These are phyloP conservation scores for Coptotermes formosanus DNA, from an alignment of 1,140 invertebrate genomes.

Conservation along the genomic window DNA sequence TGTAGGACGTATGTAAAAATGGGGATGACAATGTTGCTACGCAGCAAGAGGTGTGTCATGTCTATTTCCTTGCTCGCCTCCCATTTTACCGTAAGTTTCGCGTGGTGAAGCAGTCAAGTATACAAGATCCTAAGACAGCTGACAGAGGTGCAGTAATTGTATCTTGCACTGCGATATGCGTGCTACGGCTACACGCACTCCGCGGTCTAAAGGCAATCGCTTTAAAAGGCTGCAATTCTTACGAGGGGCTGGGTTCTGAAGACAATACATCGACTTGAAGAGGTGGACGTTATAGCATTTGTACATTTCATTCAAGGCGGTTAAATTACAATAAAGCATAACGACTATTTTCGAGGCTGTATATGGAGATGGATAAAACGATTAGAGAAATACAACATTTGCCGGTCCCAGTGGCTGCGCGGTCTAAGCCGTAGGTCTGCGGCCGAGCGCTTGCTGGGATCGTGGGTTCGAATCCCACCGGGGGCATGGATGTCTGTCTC, in stretches of 20 bases:
- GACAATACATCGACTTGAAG: background rate
- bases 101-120: background rate
- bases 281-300: background rate
- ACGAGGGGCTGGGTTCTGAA: background rate
- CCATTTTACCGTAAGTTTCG: background rate
- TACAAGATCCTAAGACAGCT: too few relatives aligned
- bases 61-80: background rate
- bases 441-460: too few relatives aligned
- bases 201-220: background rate
- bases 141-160: background rate
- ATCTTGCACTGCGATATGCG: background rate
- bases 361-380: too few relatives aligned
- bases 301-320: too few relatives aligned
- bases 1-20: background rate
- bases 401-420: too few relatives aligned
- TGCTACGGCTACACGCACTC: background rate
- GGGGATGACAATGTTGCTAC: background rate
- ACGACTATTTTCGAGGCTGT: too few relatives aligned
- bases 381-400: too few relatives aligned
- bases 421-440: too few relatives aligned
- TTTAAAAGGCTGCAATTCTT: background rate
- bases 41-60: background rate
- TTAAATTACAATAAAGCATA: too few relatives aligned
- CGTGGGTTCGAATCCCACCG: too few relatives aligned
- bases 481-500: too few relatives aligned